Base-by-base conservation (phyloP, 1,140 invertebrate species). In the Contarinia nasturtii region DNA sequence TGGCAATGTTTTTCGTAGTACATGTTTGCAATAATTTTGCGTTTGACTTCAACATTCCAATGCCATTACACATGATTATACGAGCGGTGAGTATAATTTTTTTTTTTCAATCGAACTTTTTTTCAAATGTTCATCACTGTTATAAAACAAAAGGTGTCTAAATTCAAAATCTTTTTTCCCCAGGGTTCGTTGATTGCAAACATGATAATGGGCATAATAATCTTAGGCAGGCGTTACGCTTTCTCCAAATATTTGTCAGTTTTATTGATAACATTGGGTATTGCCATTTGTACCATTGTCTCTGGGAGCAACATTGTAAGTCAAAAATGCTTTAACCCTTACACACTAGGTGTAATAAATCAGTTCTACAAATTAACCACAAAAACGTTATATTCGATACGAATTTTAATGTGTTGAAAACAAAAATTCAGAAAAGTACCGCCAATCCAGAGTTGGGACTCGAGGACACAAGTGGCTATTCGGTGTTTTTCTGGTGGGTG, bases 11-110 rank as follows among this genome's bases (percentile, higher is more conserved):
- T 65, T 98, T 96, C 63, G 60, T 89, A 2, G 77, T 82, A 3
- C 96, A 88, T 65, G 84, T 97, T 5, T 79, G 82, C 19, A 98
- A 98, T 63, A 99, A 98, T 67, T 91, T 90, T 69, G 91, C 91
- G 0, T 87, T 98, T 55, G 80, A 86, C 59, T 98, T 93, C 57
- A 94, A 97, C 59, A 94, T 99, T 58, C 82, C 94, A 0, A 94
- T 98, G 79, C 93, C 95, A 10, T 67, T 98, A 4, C 94, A 98
- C 61, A 96, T 99, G 82, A 98, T 98, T 61, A 98, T 98, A 61
- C 75, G 93, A 71, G 81, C 94, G 34, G 86, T 90, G 70, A 76
- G 79, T 77, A 27, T n/a, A 27, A 22, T 44, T 27, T 5, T 27
- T 27, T 3, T 5, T 27, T 27, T 27, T 27, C 27, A 27, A 27